These are phyloP conservation scores for Gibbula magus DNA, from an alignment of 2,888 invertebrate genomes.

Conservation along the genomic window DNA sequence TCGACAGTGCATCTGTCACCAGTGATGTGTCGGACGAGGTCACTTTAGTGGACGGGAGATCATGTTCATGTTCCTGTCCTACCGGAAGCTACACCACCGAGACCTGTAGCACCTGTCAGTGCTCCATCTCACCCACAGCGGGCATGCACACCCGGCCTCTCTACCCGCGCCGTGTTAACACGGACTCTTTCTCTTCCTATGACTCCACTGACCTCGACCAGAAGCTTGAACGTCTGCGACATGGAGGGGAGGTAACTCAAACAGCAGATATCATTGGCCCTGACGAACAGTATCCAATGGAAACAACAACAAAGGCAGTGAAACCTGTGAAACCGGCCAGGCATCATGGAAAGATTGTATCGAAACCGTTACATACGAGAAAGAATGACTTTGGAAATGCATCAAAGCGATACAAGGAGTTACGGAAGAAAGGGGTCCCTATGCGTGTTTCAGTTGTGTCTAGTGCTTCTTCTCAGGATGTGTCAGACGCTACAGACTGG, in stretches of 20 bases:
- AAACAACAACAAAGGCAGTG: neutral
- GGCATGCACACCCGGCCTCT: conserved; percentile 6
- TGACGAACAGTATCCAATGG: conserved; percentile 43
- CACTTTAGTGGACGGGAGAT: conserved; percentile 40
- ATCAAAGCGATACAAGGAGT: conserved; percentile 57
- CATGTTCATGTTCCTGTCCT: conserved; percentile 38
- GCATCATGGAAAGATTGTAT: neutral
- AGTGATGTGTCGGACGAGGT: conserved; percentile 58
- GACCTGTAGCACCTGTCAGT: conserved; percentile 39
- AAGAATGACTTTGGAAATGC: conserved; percentile 33
- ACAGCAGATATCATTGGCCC: conserved; percentile 36
- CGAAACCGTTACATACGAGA: neutral
- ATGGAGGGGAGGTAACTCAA: neutral
- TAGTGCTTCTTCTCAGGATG: conserved; percentile 35
- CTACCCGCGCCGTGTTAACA: conserved; percentile 25
- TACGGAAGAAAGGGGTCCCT: conserved; percentile 63
- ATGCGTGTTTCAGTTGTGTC: conserved; percentile 60
- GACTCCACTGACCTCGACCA: conserved; percentile 27
- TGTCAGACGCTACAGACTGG: conserved; percentile 15
- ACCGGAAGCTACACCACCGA: conserved; percentile 32
- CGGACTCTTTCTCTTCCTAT: conserved; percentile 43
- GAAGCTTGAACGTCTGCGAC: neutral
- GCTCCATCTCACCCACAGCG: conserved; percentile 31
- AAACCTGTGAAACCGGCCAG: neutral
- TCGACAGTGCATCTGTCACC: conserved; percentile 61